A percentile compares a stretch with the other conserved stretches of the same genome.
These are phyloP conservation scores for Notothenia rossii DNA, from an alignment of 2,113 vertebrate genomes.

Conservation along the genomic window DNA sequence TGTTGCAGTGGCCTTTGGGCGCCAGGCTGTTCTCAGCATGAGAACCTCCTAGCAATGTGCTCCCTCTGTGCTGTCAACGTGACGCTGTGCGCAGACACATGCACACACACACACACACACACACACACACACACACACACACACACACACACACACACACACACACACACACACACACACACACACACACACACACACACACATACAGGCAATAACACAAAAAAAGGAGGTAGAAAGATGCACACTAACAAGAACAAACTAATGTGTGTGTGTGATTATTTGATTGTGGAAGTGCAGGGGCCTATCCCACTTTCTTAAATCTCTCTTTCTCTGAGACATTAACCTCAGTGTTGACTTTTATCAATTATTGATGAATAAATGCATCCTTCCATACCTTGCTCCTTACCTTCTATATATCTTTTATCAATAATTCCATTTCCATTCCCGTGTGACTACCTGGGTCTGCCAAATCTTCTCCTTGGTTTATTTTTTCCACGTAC, in stretches of 20 bases:
- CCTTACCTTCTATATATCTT: slow-evolving; percentile 12
- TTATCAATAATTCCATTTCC: not conserved
- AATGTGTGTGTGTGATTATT: slow-evolving; percentile 2
- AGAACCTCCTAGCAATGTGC: slow-evolving; percentile 64
- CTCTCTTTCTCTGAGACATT: slow-evolving; percentile 7
- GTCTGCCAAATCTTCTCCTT: slow-evolving; percentile 22
- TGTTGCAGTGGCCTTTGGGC: slow-evolving; percentile 75
- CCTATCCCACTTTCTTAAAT: slow-evolving; percentile 1
- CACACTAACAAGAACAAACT: slow-evolving; percentile 27
- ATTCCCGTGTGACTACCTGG: not conserved
- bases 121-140: slow-evolving; percentile 20
- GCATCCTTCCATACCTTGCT: not conserved
- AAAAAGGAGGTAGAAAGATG: slow-evolving; percentile 13
- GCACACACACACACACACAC: slow-evolving; percentile 15
- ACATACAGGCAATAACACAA: slow-evolving; percentile 11
- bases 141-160: not conserved
- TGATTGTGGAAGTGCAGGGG: not conserved
- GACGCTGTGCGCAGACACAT: slow-evolving; percentile 43
- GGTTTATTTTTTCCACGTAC: not conserved
- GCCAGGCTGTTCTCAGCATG: slow-evolving; percentile 75
- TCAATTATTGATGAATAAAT: slow-evolving; percentile 49
- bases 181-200: slow-evolving; percentile 1
- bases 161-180: no score
- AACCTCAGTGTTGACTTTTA: slow-evolving; percentile 39
- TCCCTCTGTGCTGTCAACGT: slow-evolving; percentile 65